Conservation (phyloP, 2,797 vertebrate species). For the Sebastolobus alascanus region DNA sequence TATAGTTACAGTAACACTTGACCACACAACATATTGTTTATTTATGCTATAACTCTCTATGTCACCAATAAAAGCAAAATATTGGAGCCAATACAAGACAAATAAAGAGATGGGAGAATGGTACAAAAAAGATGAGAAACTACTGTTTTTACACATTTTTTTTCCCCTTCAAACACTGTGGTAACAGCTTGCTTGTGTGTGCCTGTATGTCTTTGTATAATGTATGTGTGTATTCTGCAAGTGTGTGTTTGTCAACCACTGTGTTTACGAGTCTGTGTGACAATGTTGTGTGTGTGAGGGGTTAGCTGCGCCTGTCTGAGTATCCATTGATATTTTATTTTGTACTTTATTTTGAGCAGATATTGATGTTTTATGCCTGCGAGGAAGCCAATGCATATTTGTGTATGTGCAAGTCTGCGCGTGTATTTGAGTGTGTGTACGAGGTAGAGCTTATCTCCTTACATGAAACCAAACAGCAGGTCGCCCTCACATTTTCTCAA, state of each 20-base stretch:
- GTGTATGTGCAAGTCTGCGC: background rate
- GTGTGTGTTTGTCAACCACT: conserved; percentile 17
- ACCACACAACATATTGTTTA: background rate
- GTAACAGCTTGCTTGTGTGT: background rate
- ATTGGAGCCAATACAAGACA: background rate
- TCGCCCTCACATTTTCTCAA: conserved; percentile 30
- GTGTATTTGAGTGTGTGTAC: background rate
- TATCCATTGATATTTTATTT: conserved; percentile 1
- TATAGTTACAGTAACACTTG: background rate
- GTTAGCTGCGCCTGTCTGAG: background rate
- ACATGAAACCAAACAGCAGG: conserved; percentile 47
- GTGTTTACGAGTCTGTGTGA: background rate
- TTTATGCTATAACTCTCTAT: background rate
- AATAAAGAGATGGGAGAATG: background rate
- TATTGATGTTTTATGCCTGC: conserved; percentile 21
- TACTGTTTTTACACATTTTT: background rate
- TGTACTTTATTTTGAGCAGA: background rate
- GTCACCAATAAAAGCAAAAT: background rate
- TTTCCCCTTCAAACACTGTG: background rate
- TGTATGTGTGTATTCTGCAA: background rate
- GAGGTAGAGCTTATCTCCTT: conserved; percentile 18
- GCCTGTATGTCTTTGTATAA: background rate
- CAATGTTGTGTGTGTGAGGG: background rate
- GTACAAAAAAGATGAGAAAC: background rate
- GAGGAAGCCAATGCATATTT: background rate